Evolutionary conservation across 2,113 vertebrate species (phyloP), one percentile per base, ranked within the genome.

Genomic region (Sapajus apella): DNA sequence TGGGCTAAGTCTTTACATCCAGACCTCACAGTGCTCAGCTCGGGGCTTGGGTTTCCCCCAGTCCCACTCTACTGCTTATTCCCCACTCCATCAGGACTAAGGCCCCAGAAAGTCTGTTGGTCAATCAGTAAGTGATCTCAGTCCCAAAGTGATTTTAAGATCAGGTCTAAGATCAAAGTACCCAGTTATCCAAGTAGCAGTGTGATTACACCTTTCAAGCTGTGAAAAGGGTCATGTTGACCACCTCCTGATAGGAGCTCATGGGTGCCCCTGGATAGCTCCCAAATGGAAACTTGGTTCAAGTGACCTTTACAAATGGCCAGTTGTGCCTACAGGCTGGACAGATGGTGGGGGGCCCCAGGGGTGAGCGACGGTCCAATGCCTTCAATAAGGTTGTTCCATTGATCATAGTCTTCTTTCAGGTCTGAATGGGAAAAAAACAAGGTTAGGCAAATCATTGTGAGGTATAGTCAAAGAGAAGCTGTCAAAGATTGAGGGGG

Each of bases 361-460:
- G 91, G 97, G 58, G 70, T 97, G 9, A 99, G 95, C 0, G 95
- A 97, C 2, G 98, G 97, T 35, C 98, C 98, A 0, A 97, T 52
- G 40, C 98, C 98, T 89, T 99, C 98, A 0, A 98, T 70, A 90
- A 99, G 96, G 45, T 64, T 2, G 3, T 98, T 97, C 99, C 99
- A 98, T 0, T 47, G 97, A 1, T 97, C 68, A 8, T 98, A 98
- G 55, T 96, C 72, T 89, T 98, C 98, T 82, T 98, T 43, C 81
- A 99, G 98, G 89, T 97, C 99, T 99, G 96, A 66, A 21, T 0
- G 2, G 92, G 85, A 37, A 68, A 76, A 52, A 91, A 95, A 82
- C 37, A 96, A 56, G 25, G 8, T 91, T 43, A 93, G 52, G 73
- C 27, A 56, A 61, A 40, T 43, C 18, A 8, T 12, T 37, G 20